Percentiles rank a stretch among this genome's conserved stretches.
phyloP scores from a whole-genome alignment of 1,140 invertebrate genomes.

The Solenopsis invicta region DNA sequence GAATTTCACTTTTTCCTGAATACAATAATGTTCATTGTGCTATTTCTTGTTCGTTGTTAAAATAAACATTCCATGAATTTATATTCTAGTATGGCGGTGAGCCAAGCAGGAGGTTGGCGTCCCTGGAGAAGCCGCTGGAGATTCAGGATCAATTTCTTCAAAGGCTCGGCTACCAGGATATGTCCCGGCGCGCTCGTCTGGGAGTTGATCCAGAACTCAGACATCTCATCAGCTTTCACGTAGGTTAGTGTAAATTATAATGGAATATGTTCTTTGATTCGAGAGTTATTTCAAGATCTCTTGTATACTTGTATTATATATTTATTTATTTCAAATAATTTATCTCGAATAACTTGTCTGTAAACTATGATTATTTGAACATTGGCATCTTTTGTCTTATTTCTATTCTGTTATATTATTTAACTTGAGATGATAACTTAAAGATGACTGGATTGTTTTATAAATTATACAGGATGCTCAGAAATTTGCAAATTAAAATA shows the following conservation, averaged over 20 bases:
- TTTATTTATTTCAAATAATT: slow-evolving; percentile 10
- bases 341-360: neutral
- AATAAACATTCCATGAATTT: slow-evolving; percentile 57
- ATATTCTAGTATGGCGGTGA: slow-evolving; percentile 88
- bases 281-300: neutral
- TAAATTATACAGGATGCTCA: neutral
- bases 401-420: neutral
- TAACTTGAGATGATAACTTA: neutral
- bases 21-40: neutral
- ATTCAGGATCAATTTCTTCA: slow-evolving; percentile 90
- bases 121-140: slow-evolving; percentile 88
- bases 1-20: neutral
- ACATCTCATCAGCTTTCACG: slow-evolving; percentile 89
- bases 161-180: slow-evolving; percentile 88
- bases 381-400: too few species aligned
- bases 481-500: too few species aligned
- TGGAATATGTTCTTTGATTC: neutral
- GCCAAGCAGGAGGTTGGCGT: slow-evolving; percentile 87
- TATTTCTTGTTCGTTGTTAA: slow-evolving; percentile 24
- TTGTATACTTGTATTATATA: neutral
- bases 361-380: neutral
- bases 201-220: slow-evolving; percentile 90
- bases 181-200: slow-evolving; percentile 88
- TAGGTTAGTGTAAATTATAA: slow-evolving; percentile 82
- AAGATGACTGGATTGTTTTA: neutral